Base-by-base conservation (phyloP, 1,140 invertebrate species). In the Plutomurus gul region DNA sequence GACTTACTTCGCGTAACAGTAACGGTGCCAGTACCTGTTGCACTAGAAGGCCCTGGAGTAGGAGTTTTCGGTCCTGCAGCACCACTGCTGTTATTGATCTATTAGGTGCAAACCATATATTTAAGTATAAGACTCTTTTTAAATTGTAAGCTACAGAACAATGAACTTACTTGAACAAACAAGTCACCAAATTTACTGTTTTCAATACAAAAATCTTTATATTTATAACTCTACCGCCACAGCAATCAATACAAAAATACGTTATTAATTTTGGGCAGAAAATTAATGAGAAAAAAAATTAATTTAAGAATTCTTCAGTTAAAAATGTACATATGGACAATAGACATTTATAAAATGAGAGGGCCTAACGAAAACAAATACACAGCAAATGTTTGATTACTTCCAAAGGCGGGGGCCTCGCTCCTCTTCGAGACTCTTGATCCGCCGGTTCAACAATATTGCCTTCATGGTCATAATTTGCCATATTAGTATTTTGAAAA, bases 1-100 rank as follows among this genome's bases (percentile, higher is more conserved):
- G 92, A 91, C 85, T 89, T 89, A 84, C 88, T 88, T 81, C 88
- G 85, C 3, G 87, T 85, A 20, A 89, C 84, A 1, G 81, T 82
- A 13, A 75, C 36, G 10, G 36, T 46, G 13, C 77, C 78, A 3
- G 75, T 49, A 46, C 85, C 80, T 47, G 84, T 75, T 40, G 86
- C 83, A 47, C 39, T 74, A 7, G 81, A 82, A 25, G 83, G 83
- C 70, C 83, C 80, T 16, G 85, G 84, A 18, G 84, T 84, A 46
- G 87, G 86, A 76, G 87, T 87, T 85, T 88, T 89, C 36, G 86
- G 86, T 18, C 87, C 65, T 18, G 43, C 30, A 72, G 18, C 76
- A 71, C 75, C 51, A 80, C 43, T 51, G 73, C 60, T 81, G 78
- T 82, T 65, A 77, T 51, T 49, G 25, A 65, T 65, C 56, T 65